Percentiles rank a stretch among this genome's conserved stretches.
Evolutionary conservation across 1,140 invertebrate genomes (phyloP).

Genomic region (Periplaneta americana): DNA sequence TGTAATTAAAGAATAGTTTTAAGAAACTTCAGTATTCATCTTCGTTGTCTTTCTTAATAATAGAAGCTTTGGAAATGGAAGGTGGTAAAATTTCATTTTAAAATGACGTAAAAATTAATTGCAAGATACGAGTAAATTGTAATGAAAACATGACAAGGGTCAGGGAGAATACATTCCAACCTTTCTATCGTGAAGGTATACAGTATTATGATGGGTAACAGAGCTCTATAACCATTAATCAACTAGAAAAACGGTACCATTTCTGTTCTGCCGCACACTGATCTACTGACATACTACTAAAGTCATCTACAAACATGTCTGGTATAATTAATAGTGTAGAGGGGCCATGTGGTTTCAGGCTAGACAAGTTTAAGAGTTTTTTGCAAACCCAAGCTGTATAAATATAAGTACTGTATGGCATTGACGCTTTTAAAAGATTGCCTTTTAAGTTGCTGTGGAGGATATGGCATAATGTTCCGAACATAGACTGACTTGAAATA

Average conservation of each 20-base stretch:
- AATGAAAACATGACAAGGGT: not conserved
- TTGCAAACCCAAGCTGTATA: not conserved
- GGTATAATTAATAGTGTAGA: not conserved
- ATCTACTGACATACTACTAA: not conserved
- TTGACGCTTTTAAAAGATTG: not conserved
- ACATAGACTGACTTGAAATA: too few relatives aligned
- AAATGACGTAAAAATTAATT: not conserved
- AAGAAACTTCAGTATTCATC: not conserved
- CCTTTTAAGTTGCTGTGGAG: not conserved
- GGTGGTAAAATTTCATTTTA: not conserved
- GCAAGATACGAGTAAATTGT: not conserved
- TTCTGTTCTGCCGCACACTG: not conserved
- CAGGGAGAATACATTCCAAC: not conserved
- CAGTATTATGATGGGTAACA: not conserved
- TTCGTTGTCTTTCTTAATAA: not conserved
- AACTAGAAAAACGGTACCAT: not conserved
- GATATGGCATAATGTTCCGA: too few relatives aligned
- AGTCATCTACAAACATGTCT: not conserved
- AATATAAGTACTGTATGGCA: not conserved
- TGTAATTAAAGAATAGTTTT: not conserved
- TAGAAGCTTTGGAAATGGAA: not conserved
- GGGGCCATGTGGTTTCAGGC: not conserved
- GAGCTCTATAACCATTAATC: not conserved
- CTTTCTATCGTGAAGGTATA: not conserved
- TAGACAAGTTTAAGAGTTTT: not conserved